These are phyloP conservation scores for Osmoderma eremita DNA, from an alignment of 2,888 invertebrate genomes.

Conservation along the genomic window DNA sequence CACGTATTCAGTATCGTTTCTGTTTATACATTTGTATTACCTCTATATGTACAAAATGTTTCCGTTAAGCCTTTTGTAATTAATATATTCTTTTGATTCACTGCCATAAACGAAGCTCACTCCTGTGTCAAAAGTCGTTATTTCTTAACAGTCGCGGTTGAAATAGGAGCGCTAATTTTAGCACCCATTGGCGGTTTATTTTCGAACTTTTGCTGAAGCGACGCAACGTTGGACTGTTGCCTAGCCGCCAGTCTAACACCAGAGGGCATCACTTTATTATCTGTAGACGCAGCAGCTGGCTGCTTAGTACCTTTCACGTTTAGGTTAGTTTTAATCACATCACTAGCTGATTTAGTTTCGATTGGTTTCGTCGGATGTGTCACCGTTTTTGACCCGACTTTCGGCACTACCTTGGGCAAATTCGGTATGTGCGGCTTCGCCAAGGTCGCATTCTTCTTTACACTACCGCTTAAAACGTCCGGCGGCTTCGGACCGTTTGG, in stretches of 20 bases:
- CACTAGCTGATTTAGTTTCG: slow-evolving; percentile 61
- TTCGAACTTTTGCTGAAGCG: slow-evolving; percentile 83
- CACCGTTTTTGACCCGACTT: slow-evolving; percentile 54
- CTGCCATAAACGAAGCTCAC: slow-evolving; percentile 1
- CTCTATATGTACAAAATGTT: too few species aligned
- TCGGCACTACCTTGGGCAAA: slow-evolving; percentile 63
- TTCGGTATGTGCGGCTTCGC: slow-evolving; percentile 58
- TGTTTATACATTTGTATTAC: neutral
- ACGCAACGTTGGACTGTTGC: slow-evolving; percentile 77
- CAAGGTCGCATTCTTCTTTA: slow-evolving; percentile 53
- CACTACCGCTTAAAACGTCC: slow-evolving; percentile 68
- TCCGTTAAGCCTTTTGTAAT: too few species aligned
- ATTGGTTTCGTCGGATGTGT: slow-evolving; percentile 51
- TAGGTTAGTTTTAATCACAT: slow-evolving; percentile 43
- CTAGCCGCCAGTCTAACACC: slow-evolving; percentile 66
- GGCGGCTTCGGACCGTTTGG: slow-evolving; percentile 66
- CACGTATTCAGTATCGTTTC: neutral
- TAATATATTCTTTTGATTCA: slow-evolving; percentile 33
- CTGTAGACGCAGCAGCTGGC: slow-evolving; percentile 10
- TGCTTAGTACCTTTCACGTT: slow-evolving; percentile 17
- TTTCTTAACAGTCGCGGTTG: slow-evolving; percentile 32
- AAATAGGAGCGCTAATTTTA: slow-evolving; percentile 38
- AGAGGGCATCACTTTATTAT: slow-evolving; percentile 56
- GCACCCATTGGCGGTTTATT: slow-evolving; percentile 58
- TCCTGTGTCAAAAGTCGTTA: too few species aligned